Base-by-base conservation (phyloP, 2,113 vertebrate genomes). In the Hylia prasina region DNA sequence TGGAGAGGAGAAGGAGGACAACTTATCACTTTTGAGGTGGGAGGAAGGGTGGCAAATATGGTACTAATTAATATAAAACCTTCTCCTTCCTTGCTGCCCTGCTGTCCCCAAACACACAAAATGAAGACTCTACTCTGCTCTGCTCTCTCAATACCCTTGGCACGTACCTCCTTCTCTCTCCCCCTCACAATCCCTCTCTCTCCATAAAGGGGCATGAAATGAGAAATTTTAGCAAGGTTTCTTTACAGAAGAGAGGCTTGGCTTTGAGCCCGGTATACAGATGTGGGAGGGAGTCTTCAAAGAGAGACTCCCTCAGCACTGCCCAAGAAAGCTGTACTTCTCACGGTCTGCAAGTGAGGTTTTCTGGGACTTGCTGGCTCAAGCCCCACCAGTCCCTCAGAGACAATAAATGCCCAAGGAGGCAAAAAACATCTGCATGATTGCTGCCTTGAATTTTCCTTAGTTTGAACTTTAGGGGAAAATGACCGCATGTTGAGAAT, bases 141-240 rank as follows among this genome's bases (percentile, higher is more conserved):
- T 28, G 25, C 35, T 50, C 37, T 40, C 87, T 85, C 79, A 93
- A 53, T 20, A 81, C 15, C 2, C 87, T 66, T 86, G 75, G 90
- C 84, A 94, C 48, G 18, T 70, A 89, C 9, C 22, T 73, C 45
- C 48, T 77, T 61, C 86, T 68, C 69, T 53, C 57, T 57, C 73
- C 21, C 37, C 42, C 53, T 76, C 13, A 3, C 60, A 21, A 37
- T 76, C 57, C 42, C 61, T 61, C 58, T 77, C 71, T 65, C 53
- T 31, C 80, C 89, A 66, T 60, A 61, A 90, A 97, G 72, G 82
- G 80, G 35, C 87, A 92, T 66, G 58, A 90, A 94, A 90, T 88
- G 81, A 97, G 69, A 93, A 61, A 94, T 88, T 87, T 94, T 83
- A 80, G 80, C 76, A 87, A 85, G 44, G 87, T 90, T 78, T 84